Conservation (phyloP, 2,888 invertebrate species). For the Phyto melanocephala region DNA sequence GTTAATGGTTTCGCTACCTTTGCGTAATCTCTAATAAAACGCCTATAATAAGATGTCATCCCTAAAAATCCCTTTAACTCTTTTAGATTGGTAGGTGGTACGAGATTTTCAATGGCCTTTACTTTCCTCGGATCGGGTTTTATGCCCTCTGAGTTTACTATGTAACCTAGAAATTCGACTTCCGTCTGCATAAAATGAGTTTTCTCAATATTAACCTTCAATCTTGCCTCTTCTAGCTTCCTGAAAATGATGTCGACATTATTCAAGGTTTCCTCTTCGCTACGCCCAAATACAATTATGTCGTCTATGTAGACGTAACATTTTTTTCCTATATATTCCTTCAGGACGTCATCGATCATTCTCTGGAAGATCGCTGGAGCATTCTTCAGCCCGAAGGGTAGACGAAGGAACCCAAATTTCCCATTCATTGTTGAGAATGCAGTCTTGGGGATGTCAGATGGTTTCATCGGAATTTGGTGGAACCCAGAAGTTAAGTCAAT, state of each 20-base stretch:
- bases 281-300: constrained; percentile 5
- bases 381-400: constrained; percentile 50
- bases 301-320: constrained; percentile 45
- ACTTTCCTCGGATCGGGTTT: no score
- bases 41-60: no score
- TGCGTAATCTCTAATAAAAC: no score
- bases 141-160: no score
- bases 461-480: constrained; percentile 47
- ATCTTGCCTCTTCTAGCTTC: no score
- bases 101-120: not conserved
- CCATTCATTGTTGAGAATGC: constrained; percentile 13
- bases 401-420: constrained; percentile 24
- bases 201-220: no score
- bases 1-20: no score
- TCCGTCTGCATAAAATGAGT: no score
- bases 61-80: no score
- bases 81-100: no score
- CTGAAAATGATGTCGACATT: no score
- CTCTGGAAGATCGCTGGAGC: constrained; percentile 40
- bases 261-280: not conserved
- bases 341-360: constrained; percentile 31
- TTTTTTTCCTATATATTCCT: constrained; percentile 50
- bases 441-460: constrained; percentile 11
- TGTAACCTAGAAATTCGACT: no score
- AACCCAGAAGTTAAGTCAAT: constrained; percentile 60